Base-by-base conservation (phyloP, 2,113 vertebrate species). In the Platichthys stellatus region DNA sequence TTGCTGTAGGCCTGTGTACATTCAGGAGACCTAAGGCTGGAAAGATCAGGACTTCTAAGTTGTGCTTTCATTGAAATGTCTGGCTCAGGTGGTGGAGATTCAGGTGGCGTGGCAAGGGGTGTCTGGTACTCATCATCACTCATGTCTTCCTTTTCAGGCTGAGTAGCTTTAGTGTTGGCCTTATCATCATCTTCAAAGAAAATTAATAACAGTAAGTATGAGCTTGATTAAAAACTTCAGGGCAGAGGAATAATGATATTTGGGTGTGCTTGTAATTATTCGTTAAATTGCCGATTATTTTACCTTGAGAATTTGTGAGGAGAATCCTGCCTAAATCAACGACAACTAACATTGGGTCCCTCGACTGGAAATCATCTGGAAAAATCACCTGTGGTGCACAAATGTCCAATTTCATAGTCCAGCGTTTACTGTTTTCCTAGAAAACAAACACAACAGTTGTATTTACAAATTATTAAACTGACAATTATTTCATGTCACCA, bases 301-400 rank as follows among this genome's bases (percentile, higher is more conserved):
- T 94, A 99, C 98, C 98, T 96, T 97, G 95, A 68, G 93, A 97
- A 92, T 99, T 98, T 13, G 97, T 98, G 64, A 99, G 94, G 3
- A 99, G 93, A 86, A 99, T 99, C 81, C 97, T 96, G 58, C 98
- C 98, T 65, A 99, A 93, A 89, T 99, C 98, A 68, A 99, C 93
- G 23, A 99, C 95, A 56, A 99, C 97, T 64, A 99, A 85, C 89
- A 99, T 95, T 0, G 98, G 97, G 85, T 99, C 96, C 74, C 78
- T 93, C 59, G 95, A 96, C 76, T 97, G 96, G 91, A 99, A 99
- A 86, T 99, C 97, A 90, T 99, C 98, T 0, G 97, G 98, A 67
- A 99, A 99, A 85, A 99, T 96, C 88, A 99, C 96, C 75, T 99
- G 97, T 82, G 98, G 98, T n/a, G 98, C 98, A 80, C 96, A 97